These are phyloP conservation scores for Anthonomus grandis DNA, from an alignment of 1,140 invertebrate species.

Conservation along the genomic window DNA sequence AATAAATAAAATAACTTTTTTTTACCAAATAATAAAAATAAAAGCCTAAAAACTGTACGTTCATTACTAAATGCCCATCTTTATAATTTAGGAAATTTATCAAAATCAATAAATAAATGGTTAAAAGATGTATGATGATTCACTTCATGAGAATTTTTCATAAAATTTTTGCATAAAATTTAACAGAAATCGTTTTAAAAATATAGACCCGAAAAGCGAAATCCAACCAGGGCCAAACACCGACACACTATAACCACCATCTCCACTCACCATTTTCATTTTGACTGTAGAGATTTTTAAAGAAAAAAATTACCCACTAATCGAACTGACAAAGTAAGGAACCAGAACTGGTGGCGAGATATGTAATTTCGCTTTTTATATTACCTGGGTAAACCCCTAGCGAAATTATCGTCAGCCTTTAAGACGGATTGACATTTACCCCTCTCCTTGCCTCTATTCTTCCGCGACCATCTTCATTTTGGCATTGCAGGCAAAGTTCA, in stretches of 20 bases:
- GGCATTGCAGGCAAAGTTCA: slow-evolving; percentile 17
- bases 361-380: slow-evolving; percentile 20
- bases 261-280: slow-evolving; percentile 29
- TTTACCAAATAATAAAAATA: too few species aligned
- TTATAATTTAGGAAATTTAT: not conserved
- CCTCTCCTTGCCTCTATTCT: too few species aligned
- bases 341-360: too few species aligned
- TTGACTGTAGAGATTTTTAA: slow-evolving; percentile 3
- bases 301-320: not conserved
- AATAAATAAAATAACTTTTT: too few species aligned
- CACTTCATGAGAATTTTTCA: too few species aligned
- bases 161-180: not conserved
- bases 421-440: slow-evolving; percentile 23
- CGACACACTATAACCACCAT: not conserved
- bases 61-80: too few species aligned
- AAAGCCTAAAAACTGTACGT: too few species aligned
- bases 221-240: slow-evolving; percentile 1
- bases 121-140: too few species aligned
- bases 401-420: slow-evolving; percentile 1
- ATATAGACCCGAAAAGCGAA: not conserved
- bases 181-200: not conserved
- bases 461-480: slow-evolving; percentile 20
- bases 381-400: slow-evolving; percentile 6
- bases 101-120: not conserved
- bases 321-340: too few species aligned